Evolutionary conservation across 2,888 invertebrate genomes (phyloP).

Genomic region (Tipula vernalis): DNA sequence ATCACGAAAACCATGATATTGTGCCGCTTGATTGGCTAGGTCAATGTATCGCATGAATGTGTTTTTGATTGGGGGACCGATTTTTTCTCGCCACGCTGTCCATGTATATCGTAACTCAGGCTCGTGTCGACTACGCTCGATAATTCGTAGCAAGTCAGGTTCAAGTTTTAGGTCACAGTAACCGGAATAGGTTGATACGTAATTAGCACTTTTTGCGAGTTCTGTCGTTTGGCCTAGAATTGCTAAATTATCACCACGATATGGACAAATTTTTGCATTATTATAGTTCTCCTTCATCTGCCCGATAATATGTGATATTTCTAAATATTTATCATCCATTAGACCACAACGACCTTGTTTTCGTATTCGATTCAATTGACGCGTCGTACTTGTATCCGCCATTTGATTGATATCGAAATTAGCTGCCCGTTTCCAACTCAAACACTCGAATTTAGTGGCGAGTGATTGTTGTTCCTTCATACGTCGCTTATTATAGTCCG

Average conservation of each 20-base stretch:
- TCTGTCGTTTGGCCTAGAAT: background rate
- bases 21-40: constrained; percentile 66
- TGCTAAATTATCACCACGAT: constrained; percentile 27
- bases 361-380: constrained; percentile 58
- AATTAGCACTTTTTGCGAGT: constrained; percentile 14
- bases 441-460: constrained; percentile 58
- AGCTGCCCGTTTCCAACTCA: constrained; percentile 60
- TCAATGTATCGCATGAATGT: constrained; percentile 67
- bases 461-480: constrained; percentile 60
- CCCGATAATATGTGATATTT: constrained; percentile 50
- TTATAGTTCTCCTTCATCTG: constrained; percentile 72
- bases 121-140: constrained; percentile 61
- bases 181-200: constrained; percentile 28
- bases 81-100: constrained; percentile 68
- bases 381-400: constrained; percentile 48
- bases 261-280: constrained; percentile 59
- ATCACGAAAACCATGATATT: constrained; percentile 60
- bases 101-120: constrained; percentile 65
- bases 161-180: constrained; percentile 49
- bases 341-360: constrained; percentile 61
- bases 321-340: constrained; percentile 57
- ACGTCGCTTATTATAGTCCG: constrained; percentile 52
- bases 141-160: constrained; percentile 46
- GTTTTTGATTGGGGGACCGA: constrained; percentile 62
- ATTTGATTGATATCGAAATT: constrained; percentile 56